Evolutionary conservation across 2,113 vertebrate species (phyloP).

Genomic region (Laterallus jamaicensis): DNA sequence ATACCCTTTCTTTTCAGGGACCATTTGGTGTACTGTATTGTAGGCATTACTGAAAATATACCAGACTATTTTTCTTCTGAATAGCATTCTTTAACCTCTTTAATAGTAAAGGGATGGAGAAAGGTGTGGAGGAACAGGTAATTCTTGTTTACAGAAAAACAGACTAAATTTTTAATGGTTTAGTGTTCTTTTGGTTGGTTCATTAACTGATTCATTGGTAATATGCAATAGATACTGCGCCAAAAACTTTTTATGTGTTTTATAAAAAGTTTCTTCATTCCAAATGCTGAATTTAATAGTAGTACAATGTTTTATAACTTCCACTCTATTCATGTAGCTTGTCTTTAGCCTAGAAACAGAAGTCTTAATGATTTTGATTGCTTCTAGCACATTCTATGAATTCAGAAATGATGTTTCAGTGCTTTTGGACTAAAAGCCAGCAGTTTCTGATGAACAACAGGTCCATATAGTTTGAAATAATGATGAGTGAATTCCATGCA

Average conservation of each 20-base stretch:
- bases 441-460: constrained; percentile 52
- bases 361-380: constrained; percentile 55
- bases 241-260: constrained; percentile 60
- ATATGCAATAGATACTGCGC: constrained; percentile 65
- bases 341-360: constrained; percentile 51
- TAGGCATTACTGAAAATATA: neutral
- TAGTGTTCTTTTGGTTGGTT: neutral
- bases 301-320: constrained; percentile 59
- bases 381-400: constrained; percentile 25
- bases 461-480: constrained; percentile 6
- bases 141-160: constrained; percentile 24
- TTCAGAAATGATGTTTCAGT: constrained; percentile 53
- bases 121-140: neutral
- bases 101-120: neutral
- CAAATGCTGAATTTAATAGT: constrained; percentile 64
- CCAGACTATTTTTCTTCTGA: neutral
- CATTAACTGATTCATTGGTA: constrained; percentile 31
- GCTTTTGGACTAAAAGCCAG: constrained; percentile 28
- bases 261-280: constrained; percentile 59
- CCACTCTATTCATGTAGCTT: constrained; percentile 24
- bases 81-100: neutral
- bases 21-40: neutral
- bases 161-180: neutral
- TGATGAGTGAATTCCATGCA: constrained; percentile 36
- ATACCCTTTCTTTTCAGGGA: accelerated